These are phyloP conservation scores for Pomacea canaliculata DNA, from an alignment of 2,888 invertebrate genomes.

Conservation along the genomic window DNA sequence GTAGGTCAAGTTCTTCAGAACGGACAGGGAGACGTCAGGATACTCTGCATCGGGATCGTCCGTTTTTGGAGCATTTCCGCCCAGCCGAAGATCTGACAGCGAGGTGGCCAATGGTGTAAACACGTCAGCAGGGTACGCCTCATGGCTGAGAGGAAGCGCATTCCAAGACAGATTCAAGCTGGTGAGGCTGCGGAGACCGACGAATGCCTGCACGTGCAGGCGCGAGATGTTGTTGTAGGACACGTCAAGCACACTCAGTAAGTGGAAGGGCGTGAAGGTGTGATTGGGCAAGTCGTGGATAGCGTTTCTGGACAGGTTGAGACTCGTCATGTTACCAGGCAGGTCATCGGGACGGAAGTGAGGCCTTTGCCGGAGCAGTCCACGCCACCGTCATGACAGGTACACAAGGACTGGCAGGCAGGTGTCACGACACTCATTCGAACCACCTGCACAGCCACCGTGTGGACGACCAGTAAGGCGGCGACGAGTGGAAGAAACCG, in stretches of 20 bases:
- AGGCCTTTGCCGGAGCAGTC: conserved; percentile 8
- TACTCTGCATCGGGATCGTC: not conserved
- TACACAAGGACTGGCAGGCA: not conserved
- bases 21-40: conserved; percentile 24
- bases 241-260: conserved; percentile 12
- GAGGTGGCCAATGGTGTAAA: not conserved
- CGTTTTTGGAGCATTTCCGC: not conserved
- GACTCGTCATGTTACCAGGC: conserved; percentile 4
- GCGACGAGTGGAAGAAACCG: no score
- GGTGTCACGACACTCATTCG: no score
- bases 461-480: no score
- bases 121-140: not conserved
- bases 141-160: not conserved
- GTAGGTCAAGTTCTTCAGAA: not conserved
- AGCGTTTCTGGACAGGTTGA: conserved; percentile 7
- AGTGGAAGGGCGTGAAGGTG: conserved; percentile 1
- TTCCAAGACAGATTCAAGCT: conserved; percentile 17
- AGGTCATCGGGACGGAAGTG: conserved; percentile 6
- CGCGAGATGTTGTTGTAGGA: conserved; percentile 12
- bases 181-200: conserved; percentile 7
- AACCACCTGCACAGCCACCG: no score
- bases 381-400: not conserved
- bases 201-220: conserved; percentile 2
- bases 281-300: not conserved
- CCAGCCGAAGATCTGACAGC: conserved; percentile 4